Conservation (phyloP, 2,797 vertebrate species). For the Sebastes dallii region DNA sequence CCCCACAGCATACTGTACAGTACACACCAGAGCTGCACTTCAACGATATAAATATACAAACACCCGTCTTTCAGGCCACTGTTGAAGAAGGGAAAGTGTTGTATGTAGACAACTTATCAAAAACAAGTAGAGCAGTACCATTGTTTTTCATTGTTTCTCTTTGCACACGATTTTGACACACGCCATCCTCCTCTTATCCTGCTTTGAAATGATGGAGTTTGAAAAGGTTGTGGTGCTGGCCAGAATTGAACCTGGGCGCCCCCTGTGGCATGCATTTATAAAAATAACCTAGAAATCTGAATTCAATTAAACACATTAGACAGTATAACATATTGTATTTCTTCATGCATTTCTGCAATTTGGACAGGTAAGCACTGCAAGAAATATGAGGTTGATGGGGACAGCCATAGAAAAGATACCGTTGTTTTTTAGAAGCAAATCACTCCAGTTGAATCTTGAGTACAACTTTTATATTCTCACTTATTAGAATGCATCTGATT, state of each 20-base stretch:
- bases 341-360: constrained; percentile 2
- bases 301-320: not conserved
- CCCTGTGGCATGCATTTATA: not conserved
- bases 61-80: constrained; percentile 27
- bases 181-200: not conserved
- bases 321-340: not conserved
- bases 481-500: not conserved
- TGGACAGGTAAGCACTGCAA: not conserved
- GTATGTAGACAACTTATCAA: not conserved
- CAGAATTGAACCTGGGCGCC: not conserved
- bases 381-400: not conserved
- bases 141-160: not conserved
- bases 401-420: not conserved
- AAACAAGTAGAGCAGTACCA: not conserved
- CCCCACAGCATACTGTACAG: constrained; percentile 32
- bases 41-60: constrained; percentile 57
- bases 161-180: not conserved
- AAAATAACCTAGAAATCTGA: not conserved
- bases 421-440: not conserved
- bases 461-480: not conserved
- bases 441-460: not conserved
- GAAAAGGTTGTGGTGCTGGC: not conserved
- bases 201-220: not conserved
- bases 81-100: constrained; percentile 26
- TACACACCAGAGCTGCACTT: constrained; percentile 36